Conservation (phyloP, 2,888 invertebrate species). For the Strigamia crassipes region DNA sequence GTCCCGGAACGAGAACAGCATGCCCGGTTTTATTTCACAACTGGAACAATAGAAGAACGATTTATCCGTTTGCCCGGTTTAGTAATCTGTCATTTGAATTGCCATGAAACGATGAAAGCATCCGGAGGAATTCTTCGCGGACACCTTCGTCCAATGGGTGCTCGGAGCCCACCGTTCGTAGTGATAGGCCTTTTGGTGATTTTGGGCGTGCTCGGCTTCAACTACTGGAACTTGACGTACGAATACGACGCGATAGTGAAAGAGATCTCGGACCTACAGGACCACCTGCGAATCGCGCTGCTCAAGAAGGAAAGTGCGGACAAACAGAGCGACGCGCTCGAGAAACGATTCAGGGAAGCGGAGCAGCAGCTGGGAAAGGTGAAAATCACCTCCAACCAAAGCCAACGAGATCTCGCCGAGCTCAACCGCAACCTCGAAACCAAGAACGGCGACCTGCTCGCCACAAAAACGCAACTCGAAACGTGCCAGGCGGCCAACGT, state of each 20-base stretch:
- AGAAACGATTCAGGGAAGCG: constrained; percentile 44
- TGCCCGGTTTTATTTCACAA: too few relatives aligned
- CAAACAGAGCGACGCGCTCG: constrained; percentile 47
- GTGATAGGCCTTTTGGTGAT: constrained; percentile 67
- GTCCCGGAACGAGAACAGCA: too few relatives aligned
- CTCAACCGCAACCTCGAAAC: not conserved
- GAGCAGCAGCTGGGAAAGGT: constrained; percentile 46
- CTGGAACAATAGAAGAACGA: not conserved
- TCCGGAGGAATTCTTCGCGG: constrained; percentile 48
- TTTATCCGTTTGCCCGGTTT: too few relatives aligned
- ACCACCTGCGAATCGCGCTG: constrained; percentile 49
- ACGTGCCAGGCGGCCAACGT: not conserved
- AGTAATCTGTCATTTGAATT: not conserved
- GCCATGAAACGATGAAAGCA: constrained; percentile 39
- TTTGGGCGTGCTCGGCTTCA: constrained; percentile 53
- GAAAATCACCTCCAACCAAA: constrained; percentile 45
- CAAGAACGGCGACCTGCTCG: not conserved
- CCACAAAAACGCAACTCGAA: not conserved
- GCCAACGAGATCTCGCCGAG: not conserved
- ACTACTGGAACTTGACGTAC: constrained; percentile 50
- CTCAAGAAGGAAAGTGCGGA: constrained; percentile 50
- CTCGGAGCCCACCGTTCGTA: constrained; percentile 65
- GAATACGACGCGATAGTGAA: constrained; percentile 53
- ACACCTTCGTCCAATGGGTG: constrained; percentile 48
- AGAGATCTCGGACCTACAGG: constrained; percentile 52